Base-by-base conservation (phyloP, 2,888 invertebrate genomes). In the Tetropium fuscum region DNA sequence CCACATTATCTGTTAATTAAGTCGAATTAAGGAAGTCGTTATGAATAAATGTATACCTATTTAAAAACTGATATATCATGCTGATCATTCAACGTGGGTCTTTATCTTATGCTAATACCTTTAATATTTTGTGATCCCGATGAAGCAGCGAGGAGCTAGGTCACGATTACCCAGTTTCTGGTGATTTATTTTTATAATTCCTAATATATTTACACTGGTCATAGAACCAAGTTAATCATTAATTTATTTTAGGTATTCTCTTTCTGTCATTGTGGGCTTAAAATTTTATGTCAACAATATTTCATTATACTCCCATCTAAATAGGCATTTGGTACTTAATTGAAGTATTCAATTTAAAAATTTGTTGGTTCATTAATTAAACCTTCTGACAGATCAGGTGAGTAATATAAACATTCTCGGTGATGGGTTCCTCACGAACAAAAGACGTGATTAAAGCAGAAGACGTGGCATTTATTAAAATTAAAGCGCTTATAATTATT, bases 171-270 rank as follows among this genome's bases (percentile, higher is more conserved):
- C n/a, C 15, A n/a, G 36, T 48, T 48, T n/a, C 47, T 47, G 20
- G n/a, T 47, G 16, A 47, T 48, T 22, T 48, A 48, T 48, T 48
- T 36, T 19, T 30, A 18, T 6, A 34, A 47, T 11, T 34, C 32
- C 34, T 32, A 32, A 47, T 45, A 34, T 47, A 47, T 32, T 47
- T 47, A 32, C 47, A 47, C 47, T 30, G 45, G 47, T n/a, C 41
- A 41, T 41, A 41, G 22, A 47, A 10, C 32, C 32, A 47, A 47
- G 32, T 47, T 34, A 47, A 47, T 19, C 32, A 47, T 32, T 47
- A 47, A 47, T 47, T 45, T 11, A 32, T 20, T 47, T 34, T 19
- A 19, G 34, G 34, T 16, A 47, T 47, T 47, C 34, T 47, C 30
- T 10, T 32, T 34, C 32, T 34, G 32, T 47, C 47, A 47, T 47